A percentile compares a stretch with the other conserved stretches of the same genome.
Evolutionary conservation across 2,113 vertebrate species (phyloP).

Genomic region (Polyodon spathula): DNA sequence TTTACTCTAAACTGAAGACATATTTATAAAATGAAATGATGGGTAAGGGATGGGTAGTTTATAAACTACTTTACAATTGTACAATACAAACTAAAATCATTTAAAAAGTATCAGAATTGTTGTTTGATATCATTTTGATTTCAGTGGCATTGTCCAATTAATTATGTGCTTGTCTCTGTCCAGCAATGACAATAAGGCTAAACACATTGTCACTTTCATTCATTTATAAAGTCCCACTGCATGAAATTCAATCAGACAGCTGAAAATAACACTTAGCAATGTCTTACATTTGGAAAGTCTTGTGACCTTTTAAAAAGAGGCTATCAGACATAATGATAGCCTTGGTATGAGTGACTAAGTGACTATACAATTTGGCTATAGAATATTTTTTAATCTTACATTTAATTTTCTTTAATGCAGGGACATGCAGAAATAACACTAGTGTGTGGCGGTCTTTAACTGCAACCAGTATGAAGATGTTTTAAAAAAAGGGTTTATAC

Average conservation of each 20-base stretch:
- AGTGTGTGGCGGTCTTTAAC: too few species aligned
- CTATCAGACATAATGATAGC: slow-evolving; percentile 23
- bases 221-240: slow-evolving; percentile 24
- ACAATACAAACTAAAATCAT: too few species aligned
- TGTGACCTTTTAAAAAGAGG: slow-evolving; percentile 21
- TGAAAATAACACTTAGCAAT: slow-evolving; percentile 21
- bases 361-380: neutral
- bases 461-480: too few species aligned
- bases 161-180: slow-evolving; percentile 40
- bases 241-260: slow-evolving; percentile 24
- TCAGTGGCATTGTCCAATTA: slow-evolving; percentile 41
- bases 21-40: too few species aligned
- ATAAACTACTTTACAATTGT: too few species aligned
- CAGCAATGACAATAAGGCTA: slow-evolving; percentile 33
- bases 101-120: neutral
- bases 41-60: too few species aligned
- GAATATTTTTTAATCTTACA: neutral
- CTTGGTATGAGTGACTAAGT: neutral
- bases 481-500: too few species aligned
- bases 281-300: slow-evolving; percentile 14
- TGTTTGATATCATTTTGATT: slow-evolving; percentile 32
- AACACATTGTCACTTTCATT: slow-evolving; percentile 34
- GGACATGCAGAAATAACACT: too few species aligned
- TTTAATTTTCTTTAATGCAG: neutral
- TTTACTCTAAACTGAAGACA: neutral